Evolutionary conservation across 2,888 invertebrate genomes (phyloP).

Genomic region (Osedax frankpressi): DNA sequence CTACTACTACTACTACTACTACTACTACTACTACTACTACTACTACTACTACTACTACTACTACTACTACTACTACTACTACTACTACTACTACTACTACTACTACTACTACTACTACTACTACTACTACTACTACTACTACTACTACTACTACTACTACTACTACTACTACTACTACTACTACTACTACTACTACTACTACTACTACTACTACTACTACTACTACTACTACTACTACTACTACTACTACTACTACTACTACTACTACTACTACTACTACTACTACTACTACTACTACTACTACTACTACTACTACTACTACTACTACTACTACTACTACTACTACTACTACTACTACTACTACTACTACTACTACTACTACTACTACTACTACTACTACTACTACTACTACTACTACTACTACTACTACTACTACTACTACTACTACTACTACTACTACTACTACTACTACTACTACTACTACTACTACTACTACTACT

Average conservation of each 20-base stretch:
- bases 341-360: neutral
- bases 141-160: too few relatives aligned
- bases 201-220: neutral
- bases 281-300: neutral
- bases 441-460: neutral
- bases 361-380: neutral
- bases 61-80: neutral
- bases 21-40: neutral
- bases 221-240: neutral
- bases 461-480: neutral
- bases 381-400: neutral
- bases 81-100: neutral
- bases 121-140: neutral
- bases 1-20: neutral
- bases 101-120: neutral
- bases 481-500: conserved; percentile 9
- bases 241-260: neutral
- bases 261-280: neutral
- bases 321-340: neutral
- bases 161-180: too few relatives aligned
- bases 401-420: neutral
- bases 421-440: neutral
- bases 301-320: neutral
- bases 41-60: neutral
- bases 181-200: neutral